phyloP scores from a whole-genome alignment of 1,140 invertebrate species.

The Ridgeia piscesae region DNA sequence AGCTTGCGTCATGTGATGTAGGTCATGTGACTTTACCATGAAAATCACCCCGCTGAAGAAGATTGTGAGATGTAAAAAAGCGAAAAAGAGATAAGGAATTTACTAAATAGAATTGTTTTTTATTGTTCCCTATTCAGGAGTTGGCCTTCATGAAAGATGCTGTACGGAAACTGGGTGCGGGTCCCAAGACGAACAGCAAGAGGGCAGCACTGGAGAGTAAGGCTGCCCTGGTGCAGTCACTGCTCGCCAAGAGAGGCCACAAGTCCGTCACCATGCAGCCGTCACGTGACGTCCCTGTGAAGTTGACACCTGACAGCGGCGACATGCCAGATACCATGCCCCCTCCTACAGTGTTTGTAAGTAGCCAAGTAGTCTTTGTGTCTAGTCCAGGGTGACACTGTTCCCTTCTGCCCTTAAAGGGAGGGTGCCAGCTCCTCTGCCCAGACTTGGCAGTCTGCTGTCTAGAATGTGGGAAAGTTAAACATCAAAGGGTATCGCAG shows the following conservation, averaged over 20 bases:
- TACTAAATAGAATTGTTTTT: no score
- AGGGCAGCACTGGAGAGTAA: background rate
- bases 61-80: no score
- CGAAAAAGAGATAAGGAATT: no score
- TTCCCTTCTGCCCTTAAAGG: no score
- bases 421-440: no score
- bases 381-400: no score
- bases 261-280: background rate
- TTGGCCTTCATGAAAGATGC: background rate
- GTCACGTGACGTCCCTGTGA: background rate
- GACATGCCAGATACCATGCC: background rate
- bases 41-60: no score
- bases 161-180: background rate
- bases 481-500: no score
- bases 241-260: background rate
- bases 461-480: no score
- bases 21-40: no score
- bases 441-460: no score
- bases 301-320: slow-evolving; percentile 7
- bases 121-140: background rate
- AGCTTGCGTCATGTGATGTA: no score
- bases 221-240: background rate
- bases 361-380: background rate
- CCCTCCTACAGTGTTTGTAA: background rate
- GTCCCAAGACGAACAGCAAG: background rate